Conservation (phyloP, 2,888 invertebrate genomes). For the Bimastos eiseni region DNA sequence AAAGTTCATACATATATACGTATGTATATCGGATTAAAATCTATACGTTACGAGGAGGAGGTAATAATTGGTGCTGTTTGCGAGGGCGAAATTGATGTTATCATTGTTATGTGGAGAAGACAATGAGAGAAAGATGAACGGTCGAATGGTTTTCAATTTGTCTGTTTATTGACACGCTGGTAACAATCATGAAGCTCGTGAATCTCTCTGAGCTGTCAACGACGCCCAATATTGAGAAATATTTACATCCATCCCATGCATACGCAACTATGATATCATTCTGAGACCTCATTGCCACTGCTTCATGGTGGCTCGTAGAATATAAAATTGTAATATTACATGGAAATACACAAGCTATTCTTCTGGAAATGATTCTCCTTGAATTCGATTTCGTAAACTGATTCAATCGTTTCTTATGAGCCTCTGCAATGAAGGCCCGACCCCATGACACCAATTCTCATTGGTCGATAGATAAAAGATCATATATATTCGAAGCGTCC, state of each 20-base stretch:
- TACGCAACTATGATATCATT: no score
- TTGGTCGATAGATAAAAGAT: background rate
- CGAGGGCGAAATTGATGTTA: no score
- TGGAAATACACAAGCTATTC: background rate
- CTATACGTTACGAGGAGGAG: background rate
- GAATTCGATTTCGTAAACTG: background rate
- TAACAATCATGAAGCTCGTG: background rate
- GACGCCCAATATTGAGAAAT: no score
- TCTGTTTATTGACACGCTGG: background rate
- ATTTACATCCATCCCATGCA: no score
- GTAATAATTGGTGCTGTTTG: no score
- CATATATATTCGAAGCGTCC: background rate
- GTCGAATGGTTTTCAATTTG: slow-evolving; percentile 3
- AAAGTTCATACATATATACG: background rate
- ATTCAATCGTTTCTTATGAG: background rate
- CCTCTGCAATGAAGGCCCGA: background rate
- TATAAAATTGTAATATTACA: no score
- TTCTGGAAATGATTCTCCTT: background rate
- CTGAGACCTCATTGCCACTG: background rate
- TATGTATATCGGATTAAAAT: background rate
- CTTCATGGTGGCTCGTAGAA: background rate
- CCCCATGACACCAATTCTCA: background rate
- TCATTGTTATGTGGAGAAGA: background rate
- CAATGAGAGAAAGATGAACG: background rate
- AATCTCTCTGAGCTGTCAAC: background rate